A percentile compares a stretch with the other conserved stretches of the same genome.
Evolutionary conservation across 1,140 invertebrate species (phyloP).

Genomic region (Dreissena polymorpha): DNA sequence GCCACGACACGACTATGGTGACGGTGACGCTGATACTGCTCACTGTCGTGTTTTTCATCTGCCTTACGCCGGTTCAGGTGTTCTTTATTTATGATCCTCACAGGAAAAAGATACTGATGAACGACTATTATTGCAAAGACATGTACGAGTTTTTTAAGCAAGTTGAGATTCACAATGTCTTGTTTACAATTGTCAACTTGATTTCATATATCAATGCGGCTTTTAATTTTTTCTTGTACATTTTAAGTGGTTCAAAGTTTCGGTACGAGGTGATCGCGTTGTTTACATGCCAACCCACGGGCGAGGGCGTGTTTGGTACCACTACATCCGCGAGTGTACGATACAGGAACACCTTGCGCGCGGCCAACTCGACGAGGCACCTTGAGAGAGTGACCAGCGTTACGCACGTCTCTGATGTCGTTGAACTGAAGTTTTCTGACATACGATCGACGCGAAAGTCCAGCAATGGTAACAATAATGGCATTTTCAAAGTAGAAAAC

Average conservation of each 20-base stretch:
- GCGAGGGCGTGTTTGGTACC: conserved; percentile 23
- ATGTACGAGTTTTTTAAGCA: not conserved
- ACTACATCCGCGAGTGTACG: not conserved
- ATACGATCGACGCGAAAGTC: no score
- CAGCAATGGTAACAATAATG: no score
- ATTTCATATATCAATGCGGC: conserved; percentile 30
- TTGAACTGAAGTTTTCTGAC: no score
- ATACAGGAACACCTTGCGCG: not conserved
- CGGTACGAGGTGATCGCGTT: conserved; percentile 25
- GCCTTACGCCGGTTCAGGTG: conserved; percentile 21
- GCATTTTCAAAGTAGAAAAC: no score
- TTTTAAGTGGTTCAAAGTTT: conserved; percentile 43
- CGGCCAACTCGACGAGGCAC: no score
- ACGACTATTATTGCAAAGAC: not conserved
- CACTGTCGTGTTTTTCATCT: conserved; percentile 37
- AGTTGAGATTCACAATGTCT: not conserved
- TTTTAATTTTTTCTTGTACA: conserved; percentile 45
- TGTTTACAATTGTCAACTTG: conserved; percentile 12
- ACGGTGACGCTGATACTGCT: conserved; percentile 15
- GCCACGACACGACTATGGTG: not conserved
- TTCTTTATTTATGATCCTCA: conserved; percentile 37
- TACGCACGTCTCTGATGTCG: no score
- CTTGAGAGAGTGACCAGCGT: no score
- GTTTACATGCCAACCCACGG: conserved; percentile 15
- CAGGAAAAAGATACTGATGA: not conserved